Base-by-base conservation (phyloP, 2,888 invertebrate species). In the Acronicta aceris region DNA sequence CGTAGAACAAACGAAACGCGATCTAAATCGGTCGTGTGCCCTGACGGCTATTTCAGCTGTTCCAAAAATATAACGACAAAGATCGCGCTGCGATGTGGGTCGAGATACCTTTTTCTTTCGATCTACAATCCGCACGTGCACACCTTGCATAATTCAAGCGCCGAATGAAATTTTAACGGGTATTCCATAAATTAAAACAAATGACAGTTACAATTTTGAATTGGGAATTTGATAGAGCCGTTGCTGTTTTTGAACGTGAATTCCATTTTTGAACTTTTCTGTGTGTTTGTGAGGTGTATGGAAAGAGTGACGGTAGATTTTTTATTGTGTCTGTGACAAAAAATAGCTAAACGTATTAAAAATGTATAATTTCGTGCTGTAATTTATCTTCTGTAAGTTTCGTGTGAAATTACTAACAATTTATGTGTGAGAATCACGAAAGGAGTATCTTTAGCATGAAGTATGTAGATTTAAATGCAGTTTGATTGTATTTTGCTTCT, bases 41-140 rank as follows among this genome's bases (percentile, higher is more conserved):
- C 90, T 87, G 92, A 85, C 86, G 87, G 85, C 85, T 91, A 92
- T 92, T 92, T 91, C 89, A 89, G 91, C 91, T 86, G 71, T 5
- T 54, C 89, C 91, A 92, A 82, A 79, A 80, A 84, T 90, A 90
- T 45, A 54, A 49, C 65, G 79, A 82, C 84, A 89, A 89, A 88
- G 86, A 88, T 83, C 84, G 83, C 81, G 71, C 79, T 74, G 73
- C 82, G 78, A 90, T 91, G 89, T 91, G 91, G 91, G 90, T 91
- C 91, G 90, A 79, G 81, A 88, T 88, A 86, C 88, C 84, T 84
- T 84, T 81, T 83, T 80, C 82, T 84, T 80, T 82, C 71, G 59
- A 61, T 69, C 46, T 47, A 63, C 82, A 71, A 69, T 75, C 70
- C 56, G 74, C 72, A 76, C 71, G 79, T 72, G 76, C 71, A 59